A percentile compares a stretch with the other conserved stretches of the same genome.
phyloP scores from a whole-genome alignment of 37 sponge, comb jelly and placozoan species.

The Beroe ovata region DNA sequence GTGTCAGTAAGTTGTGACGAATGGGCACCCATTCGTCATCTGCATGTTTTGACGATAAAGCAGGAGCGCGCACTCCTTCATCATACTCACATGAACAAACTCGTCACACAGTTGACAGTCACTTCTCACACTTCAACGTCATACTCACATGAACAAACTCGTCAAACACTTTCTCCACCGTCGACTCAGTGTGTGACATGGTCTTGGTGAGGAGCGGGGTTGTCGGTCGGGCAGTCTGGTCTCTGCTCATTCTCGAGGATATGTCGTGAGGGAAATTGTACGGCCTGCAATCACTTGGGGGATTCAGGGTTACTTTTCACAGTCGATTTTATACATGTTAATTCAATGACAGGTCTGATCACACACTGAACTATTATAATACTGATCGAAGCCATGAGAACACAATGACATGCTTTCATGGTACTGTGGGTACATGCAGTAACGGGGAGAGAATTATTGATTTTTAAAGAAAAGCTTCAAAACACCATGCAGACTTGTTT shows the following conservation, averaged over 20 bases:
- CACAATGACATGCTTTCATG: too few species aligned
- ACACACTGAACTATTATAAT: too few species aligned
- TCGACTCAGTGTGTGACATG: background rate
- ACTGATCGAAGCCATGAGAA: too few species aligned
- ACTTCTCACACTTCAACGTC: too few species aligned
- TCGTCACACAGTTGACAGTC: slow-evolving; percentile 25
- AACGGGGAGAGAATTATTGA: too few species aligned
- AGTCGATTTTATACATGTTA: background rate
- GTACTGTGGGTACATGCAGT: too few species aligned
- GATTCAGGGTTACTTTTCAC: background rate
- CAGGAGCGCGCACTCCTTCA: too few species aligned
- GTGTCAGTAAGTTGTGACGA: too few species aligned
- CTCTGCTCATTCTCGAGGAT: slow-evolving; percentile 9
- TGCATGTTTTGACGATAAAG: too few species aligned
- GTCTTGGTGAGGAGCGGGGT: slow-evolving; percentile 64
- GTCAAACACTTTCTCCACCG: slow-evolving; percentile 41
- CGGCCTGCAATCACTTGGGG: slow-evolving; percentile 15
- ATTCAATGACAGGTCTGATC: background rate
- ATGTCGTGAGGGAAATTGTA: slow-evolving; percentile 56
- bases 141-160: slow-evolving; percentile 53
- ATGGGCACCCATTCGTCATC: too few species aligned
- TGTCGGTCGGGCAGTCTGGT: slow-evolving; percentile 47
- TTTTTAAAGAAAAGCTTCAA: too few species aligned
- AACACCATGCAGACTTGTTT: too few species aligned
- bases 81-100: slow-evolving; percentile 37